Evolutionary conservation across 2,888 invertebrate species (phyloP).

Genomic region (Drosophila putrida): DNA sequence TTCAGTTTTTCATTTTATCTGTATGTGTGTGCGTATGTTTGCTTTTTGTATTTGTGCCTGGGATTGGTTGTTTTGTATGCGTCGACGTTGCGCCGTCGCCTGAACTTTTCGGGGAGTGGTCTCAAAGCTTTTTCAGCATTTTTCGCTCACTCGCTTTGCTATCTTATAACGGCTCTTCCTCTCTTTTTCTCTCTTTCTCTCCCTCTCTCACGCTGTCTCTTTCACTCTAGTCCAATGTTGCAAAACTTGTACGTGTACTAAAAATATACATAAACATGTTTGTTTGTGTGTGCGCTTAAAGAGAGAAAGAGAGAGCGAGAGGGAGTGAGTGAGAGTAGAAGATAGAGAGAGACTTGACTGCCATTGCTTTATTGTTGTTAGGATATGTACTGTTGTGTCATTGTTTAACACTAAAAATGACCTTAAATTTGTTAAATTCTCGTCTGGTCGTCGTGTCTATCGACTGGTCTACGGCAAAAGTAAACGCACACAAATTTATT

Average conservation of each 20-base stretch:
- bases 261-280: constrained; percentile 57
- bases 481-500: constrained; percentile 46
- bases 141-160: constrained; percentile 52
- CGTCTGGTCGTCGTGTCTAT: constrained; percentile 46
- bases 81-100: constrained; percentile 65
- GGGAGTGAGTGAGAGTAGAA: background rate
- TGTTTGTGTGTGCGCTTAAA: constrained; percentile 30
- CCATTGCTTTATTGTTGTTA: constrained; percentile 66
- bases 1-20: constrained; percentile 50
- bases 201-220: background rate
- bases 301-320: background rate
- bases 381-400: constrained; percentile 56
- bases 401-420: constrained; percentile 79
- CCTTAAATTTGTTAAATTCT: constrained; percentile 76
- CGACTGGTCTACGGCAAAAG: constrained; percentile 32
- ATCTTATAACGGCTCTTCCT: constrained; percentile 24
- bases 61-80: constrained; percentile 78
- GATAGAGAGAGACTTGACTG: constrained; percentile 32
- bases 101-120: constrained; percentile 83
- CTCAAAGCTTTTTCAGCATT: constrained; percentile 78
- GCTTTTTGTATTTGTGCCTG: constrained; percentile 76
- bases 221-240: constrained; percentile 39
- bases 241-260: constrained; percentile 54
- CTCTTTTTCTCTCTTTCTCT: constrained; percentile 28
- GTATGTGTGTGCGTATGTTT: constrained; percentile 46